Percentiles rank a stretch among this genome's conserved stretches.
These are phyloP conservation scores for Tanytarsus gracilentus DNA, from an alignment of 2,888 invertebrate species.

Conservation along the genomic window DNA sequence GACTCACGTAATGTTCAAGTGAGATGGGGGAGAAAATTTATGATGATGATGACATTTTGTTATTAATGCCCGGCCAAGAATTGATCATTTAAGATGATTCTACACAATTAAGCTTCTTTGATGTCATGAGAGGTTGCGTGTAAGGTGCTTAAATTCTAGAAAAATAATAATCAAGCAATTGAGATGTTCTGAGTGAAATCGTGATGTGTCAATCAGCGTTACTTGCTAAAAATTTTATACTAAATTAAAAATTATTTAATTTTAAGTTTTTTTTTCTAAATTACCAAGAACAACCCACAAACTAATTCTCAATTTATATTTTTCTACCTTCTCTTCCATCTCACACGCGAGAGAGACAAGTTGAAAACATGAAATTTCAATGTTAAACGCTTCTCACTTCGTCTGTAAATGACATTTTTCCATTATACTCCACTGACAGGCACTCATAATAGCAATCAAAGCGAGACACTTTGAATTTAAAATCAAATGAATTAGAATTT, in stretches of 20 bases:
- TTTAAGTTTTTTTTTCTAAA: too few species aligned
- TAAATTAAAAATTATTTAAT: too few species aligned
- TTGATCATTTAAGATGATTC: background rate
- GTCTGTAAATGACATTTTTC: slow-evolving; percentile 11
- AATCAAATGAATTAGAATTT: slow-evolving; percentile 20
- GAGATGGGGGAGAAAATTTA: background rate
- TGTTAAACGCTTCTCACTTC: background rate
- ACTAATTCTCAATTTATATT: too few species aligned
- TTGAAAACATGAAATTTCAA: too few species aligned
- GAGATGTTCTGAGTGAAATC: too few species aligned
- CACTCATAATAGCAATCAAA: background rate
- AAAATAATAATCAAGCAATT: too few species aligned
- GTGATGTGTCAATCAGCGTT: too few species aligned
- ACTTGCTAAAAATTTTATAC: too few species aligned
- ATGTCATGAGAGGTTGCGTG: background rate
- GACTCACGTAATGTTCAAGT: background rate
- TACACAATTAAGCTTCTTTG: slow-evolving; percentile 1
- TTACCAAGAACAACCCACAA: too few species aligned
- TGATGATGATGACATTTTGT: slow-evolving; percentile 10
- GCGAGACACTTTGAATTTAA: background rate
- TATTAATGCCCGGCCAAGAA: background rate
- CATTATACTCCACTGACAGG: slow-evolving; percentile 9
- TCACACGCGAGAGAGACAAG: background rate
- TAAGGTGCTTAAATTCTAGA: background rate
- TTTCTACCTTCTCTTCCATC: too few species aligned